Percentiles rank a stretch among this genome's conserved stretches.
Conservation (phyloP, 2,888 invertebrate genomes). For the Pachycephus smyrnensis region DNA sequence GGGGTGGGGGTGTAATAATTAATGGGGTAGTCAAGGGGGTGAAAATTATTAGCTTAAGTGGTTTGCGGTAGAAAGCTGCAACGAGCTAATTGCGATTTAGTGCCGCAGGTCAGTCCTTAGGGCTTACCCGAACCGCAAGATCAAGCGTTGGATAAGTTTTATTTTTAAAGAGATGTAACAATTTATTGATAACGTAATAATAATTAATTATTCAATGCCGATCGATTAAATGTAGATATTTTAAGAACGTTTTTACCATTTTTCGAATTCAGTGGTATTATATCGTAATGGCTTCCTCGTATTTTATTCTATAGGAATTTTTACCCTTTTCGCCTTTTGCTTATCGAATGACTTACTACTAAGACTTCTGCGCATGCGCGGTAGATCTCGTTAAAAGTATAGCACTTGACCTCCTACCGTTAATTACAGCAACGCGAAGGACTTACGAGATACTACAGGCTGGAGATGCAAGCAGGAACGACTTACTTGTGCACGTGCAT, state of each 20-base stretch:
- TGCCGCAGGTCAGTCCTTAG: background rate
- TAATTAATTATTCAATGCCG: background rate
- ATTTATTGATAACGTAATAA: background rate
- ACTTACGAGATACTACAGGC: constrained; percentile 21
- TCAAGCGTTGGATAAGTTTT: background rate
- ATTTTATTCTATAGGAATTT: background rate
- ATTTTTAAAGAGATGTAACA: background rate
- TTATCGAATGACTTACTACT: background rate
- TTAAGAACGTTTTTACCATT: too few relatives aligned
- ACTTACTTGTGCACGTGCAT: constrained; percentile 43
- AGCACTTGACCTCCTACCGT: constrained; percentile 40
- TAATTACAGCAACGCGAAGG: constrained; percentile 37
- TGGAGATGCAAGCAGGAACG: constrained; percentile 32
- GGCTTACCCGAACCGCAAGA: background rate
- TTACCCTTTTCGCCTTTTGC: background rate
- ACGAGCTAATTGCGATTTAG: background rate
- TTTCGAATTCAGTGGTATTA: background rate
- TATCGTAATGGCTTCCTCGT: background rate
- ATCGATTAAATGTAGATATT: background rate
- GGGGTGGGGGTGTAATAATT: background rate
- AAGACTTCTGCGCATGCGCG: constrained; percentile 23
- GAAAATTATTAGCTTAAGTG: constrained; percentile 6
- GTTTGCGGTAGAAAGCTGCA: constrained; percentile 4
- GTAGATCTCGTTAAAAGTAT: constrained; percentile 40
- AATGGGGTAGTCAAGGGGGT: background rate